Percentiles rank a stretch among this genome's conserved stretches.
Conservation (phyloP, 2,888 invertebrate genomes). For the Choreutis nemorana region DNA sequence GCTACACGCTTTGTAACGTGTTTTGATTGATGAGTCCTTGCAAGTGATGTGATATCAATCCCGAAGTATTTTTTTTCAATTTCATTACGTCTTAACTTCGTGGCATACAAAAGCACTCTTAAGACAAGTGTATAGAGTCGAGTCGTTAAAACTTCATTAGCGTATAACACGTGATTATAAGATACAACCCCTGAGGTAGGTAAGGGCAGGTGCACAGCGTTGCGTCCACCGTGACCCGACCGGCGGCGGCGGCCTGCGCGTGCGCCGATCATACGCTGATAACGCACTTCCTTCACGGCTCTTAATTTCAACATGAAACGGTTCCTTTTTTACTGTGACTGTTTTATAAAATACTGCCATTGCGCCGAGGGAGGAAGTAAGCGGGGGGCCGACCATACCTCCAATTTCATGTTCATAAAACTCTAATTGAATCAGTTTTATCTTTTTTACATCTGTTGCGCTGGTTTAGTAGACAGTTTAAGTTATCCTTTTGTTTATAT, state of each 20-base stretch:
- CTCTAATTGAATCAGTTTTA: too few species aligned
- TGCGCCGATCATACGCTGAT: slow-evolving; percentile 16
- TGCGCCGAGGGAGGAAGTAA: neutral
- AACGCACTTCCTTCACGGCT: slow-evolving; percentile 19
- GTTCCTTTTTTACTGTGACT: slow-evolving; percentile 29
- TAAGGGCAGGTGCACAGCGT: slow-evolving; percentile 37
- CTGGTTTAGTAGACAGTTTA: too few species aligned
- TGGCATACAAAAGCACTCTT: neutral
- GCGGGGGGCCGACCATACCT: too few species aligned
- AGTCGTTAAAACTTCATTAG: neutral
- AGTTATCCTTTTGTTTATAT: too few species aligned
- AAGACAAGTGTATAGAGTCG: neutral
- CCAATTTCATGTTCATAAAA: too few species aligned
- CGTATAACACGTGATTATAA: neutral
- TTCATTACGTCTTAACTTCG: too few species aligned
- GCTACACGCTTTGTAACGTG: too few species aligned
- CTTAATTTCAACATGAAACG: slow-evolving; percentile 26
- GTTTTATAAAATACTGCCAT: slow-evolving; percentile 23
- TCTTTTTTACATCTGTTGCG: too few species aligned
- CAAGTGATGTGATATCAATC: too few species aligned
- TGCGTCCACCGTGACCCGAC: slow-evolving; percentile 15
- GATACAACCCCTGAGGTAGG: neutral
- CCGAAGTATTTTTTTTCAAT: too few species aligned
- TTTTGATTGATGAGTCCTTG: too few species aligned
- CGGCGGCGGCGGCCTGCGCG: slow-evolving; percentile 16